Conservation (phyloP, 2,113 vertebrate species). For the Pyxicephalus adspersus region DNA sequence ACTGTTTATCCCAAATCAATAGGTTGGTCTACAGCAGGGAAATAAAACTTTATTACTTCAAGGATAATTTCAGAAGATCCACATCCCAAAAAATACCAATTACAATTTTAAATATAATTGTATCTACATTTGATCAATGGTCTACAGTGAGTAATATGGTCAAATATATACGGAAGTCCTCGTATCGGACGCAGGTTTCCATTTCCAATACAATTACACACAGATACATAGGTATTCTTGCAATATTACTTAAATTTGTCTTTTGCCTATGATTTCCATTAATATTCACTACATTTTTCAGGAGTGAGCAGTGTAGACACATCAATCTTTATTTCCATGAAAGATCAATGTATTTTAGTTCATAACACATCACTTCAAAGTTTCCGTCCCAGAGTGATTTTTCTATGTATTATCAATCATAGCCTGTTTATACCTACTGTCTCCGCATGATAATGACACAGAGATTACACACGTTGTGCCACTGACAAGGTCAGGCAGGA, state of each 20-base stretch:
- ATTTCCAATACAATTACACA: too few species aligned
- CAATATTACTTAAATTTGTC: background rate
- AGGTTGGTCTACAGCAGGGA: too few species aligned
- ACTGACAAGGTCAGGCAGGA: background rate
- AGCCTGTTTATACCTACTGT: conserved; percentile 9
- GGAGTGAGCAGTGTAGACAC: conserved; percentile 14
- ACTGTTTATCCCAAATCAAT: too few species aligned
- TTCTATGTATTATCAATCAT: conserved; percentile 38
- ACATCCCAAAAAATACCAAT: too few species aligned
- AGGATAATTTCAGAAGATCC: too few species aligned
- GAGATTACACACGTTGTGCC: background rate
- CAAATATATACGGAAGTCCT: too few species aligned
- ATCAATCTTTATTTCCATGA: conserved; percentile 42
- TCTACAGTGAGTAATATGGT: too few species aligned
- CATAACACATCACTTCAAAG: conserved; percentile 5
- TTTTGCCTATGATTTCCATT: background rate
- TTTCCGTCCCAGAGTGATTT: conserved; percentile 31
- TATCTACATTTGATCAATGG: too few species aligned
- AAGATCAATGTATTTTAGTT: conserved; percentile 23
- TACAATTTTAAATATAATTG: too few species aligned
- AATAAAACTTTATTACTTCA: too few species aligned
- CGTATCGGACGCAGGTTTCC: too few species aligned
- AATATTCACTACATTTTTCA: conserved; percentile 40
- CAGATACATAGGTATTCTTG: conserved; percentile 25
- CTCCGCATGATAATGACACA: background rate